A percentile compares a stretch with the other conserved stretches of the same genome.
These are phyloP conservation scores for Phylloscopus collybita DNA, from an alignment of 2,797 vertebrate genomes.

Conservation along the genomic window DNA sequence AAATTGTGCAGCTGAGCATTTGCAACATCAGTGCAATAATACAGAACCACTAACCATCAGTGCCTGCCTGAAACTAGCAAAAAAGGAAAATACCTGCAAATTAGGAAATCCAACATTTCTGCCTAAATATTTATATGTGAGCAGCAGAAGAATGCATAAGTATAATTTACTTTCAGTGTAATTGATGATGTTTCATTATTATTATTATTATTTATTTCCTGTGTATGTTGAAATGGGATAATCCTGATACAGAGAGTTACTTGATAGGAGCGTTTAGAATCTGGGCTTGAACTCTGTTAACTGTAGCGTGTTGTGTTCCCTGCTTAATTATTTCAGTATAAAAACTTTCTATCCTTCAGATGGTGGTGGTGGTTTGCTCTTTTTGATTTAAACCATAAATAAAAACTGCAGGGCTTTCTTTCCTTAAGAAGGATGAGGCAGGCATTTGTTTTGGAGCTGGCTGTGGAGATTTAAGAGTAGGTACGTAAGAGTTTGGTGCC, in stretches of 20 bases:
- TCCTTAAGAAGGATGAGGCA: background rate
- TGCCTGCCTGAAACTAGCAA: background rate
- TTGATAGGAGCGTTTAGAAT: background rate
- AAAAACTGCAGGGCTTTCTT: background rate
- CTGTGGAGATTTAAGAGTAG: constrained; percentile 19
- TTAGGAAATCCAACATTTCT: background rate
- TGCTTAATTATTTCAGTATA: background rate
- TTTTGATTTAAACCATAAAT: background rate
- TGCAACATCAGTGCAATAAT: background rate
- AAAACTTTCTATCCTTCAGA: background rate
- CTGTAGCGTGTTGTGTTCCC: background rate
- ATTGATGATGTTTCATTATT: background rate
- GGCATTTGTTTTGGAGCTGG: constrained; percentile 39
- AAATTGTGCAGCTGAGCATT: background rate
- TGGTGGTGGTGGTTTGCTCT: background rate
- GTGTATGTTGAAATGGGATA: background rate
- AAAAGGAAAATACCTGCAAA: background rate
- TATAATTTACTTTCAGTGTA: background rate
- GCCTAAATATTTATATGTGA: background rate
- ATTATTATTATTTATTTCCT: background rate
- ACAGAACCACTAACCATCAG: background rate
- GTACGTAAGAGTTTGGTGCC: background rate
- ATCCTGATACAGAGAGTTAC: background rate
- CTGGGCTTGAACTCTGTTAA: background rate
- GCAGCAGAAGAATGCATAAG: background rate